Evolutionary conservation across 2,888 invertebrate genomes (phyloP), one percentile per base, ranked within the genome.

Genomic region (Gari tellinella): DNA sequence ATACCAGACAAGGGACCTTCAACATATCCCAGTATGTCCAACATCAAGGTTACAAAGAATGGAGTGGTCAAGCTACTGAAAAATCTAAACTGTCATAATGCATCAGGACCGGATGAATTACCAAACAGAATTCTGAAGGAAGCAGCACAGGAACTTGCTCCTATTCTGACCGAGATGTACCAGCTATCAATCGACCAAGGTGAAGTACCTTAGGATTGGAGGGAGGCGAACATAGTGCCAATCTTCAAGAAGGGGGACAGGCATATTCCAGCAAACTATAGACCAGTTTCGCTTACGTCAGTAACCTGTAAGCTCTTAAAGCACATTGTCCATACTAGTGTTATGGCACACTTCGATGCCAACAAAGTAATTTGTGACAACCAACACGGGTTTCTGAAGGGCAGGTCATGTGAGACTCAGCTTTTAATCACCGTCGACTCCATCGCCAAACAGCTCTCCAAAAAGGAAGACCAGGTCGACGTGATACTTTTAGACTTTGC

Each of bases 1-100:
- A 53, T 78, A 7, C 80, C 70, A 41, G 56, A 78, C 26, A 65
- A 58, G 37, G 68, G 66, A 19, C 40, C 56, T 7, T 60, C 69
- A 38, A 25, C 26, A 17, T 25, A 46, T 19, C 68, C 68, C 14
- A 52, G 49, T 12, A 72, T 72, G 67, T 43, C 46, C 26, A 17
- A 43, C 25, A 70, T 73, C 40, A 46, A n/a, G n/a, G 37, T 80
- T 17, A 49, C 46, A 19, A 23, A 51, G 40, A 31, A 56, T n/a
- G 69, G 75, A 4, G 62, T 72, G 7, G 43, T 23, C 14, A 68
- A 73, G 37, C 49, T 65, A 12, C 55, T 68, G 1, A 57, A 56
- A 21, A 43, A 51, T 40, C 55, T 67, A 10, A 46, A 57, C 12
- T 46, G 46, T n/a, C 57, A 57, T 45, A 46, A 57, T 45, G 57